Evolutionary conservation across 1,140 invertebrate species (phyloP).

Genomic region (Schlechtendalia chinensis): DNA sequence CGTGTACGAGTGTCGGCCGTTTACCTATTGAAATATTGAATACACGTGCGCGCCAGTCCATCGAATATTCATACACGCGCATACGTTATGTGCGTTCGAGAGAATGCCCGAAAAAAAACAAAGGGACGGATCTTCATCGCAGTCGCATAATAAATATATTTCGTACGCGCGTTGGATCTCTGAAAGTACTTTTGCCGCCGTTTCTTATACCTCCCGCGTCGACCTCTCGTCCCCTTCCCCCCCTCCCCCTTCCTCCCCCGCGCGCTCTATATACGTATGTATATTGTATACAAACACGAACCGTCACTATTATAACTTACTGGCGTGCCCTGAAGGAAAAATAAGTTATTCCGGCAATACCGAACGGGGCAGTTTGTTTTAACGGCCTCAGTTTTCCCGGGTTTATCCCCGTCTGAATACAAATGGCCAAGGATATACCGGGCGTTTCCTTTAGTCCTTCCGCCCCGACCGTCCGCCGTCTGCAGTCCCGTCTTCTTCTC

Average conservation of each 20-base stretch:
- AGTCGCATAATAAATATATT: background rate
- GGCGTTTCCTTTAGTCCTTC: slow-evolving; percentile 31
- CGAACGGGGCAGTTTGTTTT: slow-evolving; percentile 48
- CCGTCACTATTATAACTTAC: slow-evolving; percentile 45
- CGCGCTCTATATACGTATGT: background rate
- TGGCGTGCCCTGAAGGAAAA: slow-evolving; percentile 33
- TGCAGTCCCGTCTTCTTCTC: too few species aligned
- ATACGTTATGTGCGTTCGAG: background rate
- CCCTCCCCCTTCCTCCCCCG: background rate
- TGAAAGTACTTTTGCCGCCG: slow-evolving; percentile 2
- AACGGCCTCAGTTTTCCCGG: slow-evolving; percentile 37
- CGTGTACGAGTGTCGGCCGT: too few species aligned
- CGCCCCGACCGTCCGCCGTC: background rate
- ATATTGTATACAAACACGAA: background rate
- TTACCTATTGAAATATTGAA: too few species aligned
- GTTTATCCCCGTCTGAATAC: slow-evolving; percentile 48
- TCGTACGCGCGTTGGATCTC: background rate
- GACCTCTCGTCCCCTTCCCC: too few species aligned
- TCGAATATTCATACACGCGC: background rate
- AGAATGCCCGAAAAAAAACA: slow-evolving; percentile 6
- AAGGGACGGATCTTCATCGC: slow-evolving; percentile 10
- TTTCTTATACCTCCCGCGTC: background rate
- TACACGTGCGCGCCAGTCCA: background rate
- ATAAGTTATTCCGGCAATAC: slow-evolving; percentile 49
- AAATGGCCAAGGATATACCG: slow-evolving; percentile 45